phyloP scores from a whole-genome alignment of 2,797 vertebrate species.

The Macroramphosus scolopax region DNA sequence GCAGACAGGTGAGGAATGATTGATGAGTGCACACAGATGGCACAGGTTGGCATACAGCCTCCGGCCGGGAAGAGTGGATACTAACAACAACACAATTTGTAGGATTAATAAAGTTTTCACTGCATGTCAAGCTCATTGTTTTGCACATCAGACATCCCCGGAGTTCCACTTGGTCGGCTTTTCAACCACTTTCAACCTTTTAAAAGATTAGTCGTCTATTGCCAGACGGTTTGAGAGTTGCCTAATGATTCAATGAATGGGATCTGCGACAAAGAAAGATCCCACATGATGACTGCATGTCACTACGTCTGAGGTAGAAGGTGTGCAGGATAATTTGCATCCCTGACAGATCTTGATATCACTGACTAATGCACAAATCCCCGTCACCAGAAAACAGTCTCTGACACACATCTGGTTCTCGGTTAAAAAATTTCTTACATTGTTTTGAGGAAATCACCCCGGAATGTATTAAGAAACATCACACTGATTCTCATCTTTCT shows the following conservation, averaged over 20 bases:
- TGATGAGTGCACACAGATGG: slow-evolving; percentile 16
- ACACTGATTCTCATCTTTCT: neutral
- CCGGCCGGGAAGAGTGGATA: neutral
- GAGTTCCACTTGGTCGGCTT: neutral
- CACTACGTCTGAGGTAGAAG: too few species aligned
- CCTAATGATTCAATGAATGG: neutral
- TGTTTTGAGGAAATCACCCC: too few species aligned
- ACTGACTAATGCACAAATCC: slow-evolving; percentile 1
- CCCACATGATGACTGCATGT: too few species aligned
- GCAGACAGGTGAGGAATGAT: slow-evolving; percentile 22
- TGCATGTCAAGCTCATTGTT: neutral
- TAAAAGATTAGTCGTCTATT: neutral
- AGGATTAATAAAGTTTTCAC: neutral
- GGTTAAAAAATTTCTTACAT: neutral
- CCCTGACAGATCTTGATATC: too few species aligned
- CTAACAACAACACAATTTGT: neutral
- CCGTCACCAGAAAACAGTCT: neutral
- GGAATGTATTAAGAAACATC: neutral
- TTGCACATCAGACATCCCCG: too few species aligned
- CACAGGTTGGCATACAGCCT: neutral
- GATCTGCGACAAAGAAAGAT: too few species aligned
- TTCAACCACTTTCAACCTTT: neutral
- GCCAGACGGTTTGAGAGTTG: neutral
- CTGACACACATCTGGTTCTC: neutral
- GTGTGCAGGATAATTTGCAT: too few species aligned